Base-by-base conservation (phyloP, 2,113 vertebrate genomes). In the Cariama cristata region DNA sequence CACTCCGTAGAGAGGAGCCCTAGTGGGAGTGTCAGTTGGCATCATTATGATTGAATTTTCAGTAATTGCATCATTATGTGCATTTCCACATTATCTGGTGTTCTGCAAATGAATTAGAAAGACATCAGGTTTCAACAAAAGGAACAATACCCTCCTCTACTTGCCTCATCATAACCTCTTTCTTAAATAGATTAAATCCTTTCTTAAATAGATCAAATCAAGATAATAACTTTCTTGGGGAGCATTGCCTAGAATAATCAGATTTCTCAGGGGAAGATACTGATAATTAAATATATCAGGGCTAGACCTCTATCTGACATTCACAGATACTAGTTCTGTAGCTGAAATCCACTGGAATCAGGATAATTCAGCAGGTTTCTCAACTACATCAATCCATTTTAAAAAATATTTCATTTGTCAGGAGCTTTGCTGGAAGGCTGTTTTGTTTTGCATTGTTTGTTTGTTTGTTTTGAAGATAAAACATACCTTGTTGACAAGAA, bases 141-240 rank as follows among this genome's bases (percentile, higher is more conserved):
- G 73, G 22, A 96, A 32, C 35, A 84, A 72, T 50, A 84, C 27
- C 30, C 14, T 96, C 17, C 56, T 81, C 73, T 91, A 56, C 49
- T 94, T 91, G 52, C 58, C 49, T 92, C n/a, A 40, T 87, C 59
- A 89, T 81, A 89, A 80, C 69, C 42, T 84, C 77, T 76, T 93
- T 85, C 66, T 89, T 91, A 87, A 96, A 87, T 40, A 91, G 73
- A 92, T 93, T 86, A 95, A 94, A 93, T 87, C 52, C 72, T 52
- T 93, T 93, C 67, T 86, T 95, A 93, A 93, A 93, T 18, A 96
- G 86, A 81, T 81, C 64, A 96, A 89, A 94, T 87, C 52, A 58
- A 74, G 80, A 94, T 93, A 95, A 92, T 93, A 94, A 89, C 40
- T 81, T 97, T 91, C 94, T 86, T 74, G 58, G 94, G 73, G 64